These are phyloP conservation scores for Calycopis cecrops DNA, from an alignment of 1,140 invertebrate species.

Conservation along the genomic window DNA sequence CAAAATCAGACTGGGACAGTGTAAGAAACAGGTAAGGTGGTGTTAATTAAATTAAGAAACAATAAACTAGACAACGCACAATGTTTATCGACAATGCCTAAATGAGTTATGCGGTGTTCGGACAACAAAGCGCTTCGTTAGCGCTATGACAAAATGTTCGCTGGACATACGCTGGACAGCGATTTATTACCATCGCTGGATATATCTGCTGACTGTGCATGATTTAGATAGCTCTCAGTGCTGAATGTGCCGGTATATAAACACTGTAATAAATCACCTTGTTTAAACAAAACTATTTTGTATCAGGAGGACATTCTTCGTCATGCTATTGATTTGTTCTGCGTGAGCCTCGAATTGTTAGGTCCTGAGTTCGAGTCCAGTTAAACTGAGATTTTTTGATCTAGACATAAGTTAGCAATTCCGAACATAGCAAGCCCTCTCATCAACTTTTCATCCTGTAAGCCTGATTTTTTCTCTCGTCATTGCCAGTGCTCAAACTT, in stretches of 20 bases:
- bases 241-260: not conserved
- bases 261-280: constrained; percentile 1
- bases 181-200: constrained; percentile 3
- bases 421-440: too few relatives aligned
- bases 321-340: too few relatives aligned
- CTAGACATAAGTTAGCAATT: too few relatives aligned
- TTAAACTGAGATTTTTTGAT: too few relatives aligned
- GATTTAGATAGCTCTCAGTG: not conserved
- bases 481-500: too few relatives aligned
- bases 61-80: not conserved
- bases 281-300: not conserved
- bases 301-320: too few relatives aligned
- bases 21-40: too few relatives aligned
- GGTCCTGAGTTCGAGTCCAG: too few relatives aligned
- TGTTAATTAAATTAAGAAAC: not conserved
- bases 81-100: not conserved
- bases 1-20: too few relatives aligned
- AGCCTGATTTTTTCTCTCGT: too few relatives aligned
- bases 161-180: not conserved
- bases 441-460: too few relatives aligned
- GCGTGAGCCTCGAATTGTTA: too few relatives aligned
- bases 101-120: constrained; percentile 1
- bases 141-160: not conserved
- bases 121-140: constrained; percentile 5
- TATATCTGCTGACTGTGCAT: not conserved